Base-by-base conservation (phyloP, 2,113 vertebrate genomes). In the Gasterosteus nipponicus region DNA sequence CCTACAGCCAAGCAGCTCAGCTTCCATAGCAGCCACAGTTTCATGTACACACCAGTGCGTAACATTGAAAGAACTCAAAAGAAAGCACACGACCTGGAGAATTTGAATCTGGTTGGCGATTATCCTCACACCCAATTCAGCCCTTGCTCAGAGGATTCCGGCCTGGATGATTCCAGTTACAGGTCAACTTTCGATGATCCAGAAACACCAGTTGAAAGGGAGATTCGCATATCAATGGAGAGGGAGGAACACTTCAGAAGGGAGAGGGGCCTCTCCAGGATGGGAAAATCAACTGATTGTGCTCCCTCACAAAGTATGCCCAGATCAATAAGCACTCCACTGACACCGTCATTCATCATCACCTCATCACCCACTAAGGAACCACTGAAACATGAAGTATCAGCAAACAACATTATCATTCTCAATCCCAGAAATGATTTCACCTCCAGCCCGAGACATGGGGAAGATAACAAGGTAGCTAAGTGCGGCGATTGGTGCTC, bases 21-120 rank as follows among this genome's bases (percentile, higher is more conserved):
- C 19, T 88, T 93, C 57, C 92, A 90, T 4, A 86, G 93, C 56
- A 93, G 93, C 77, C 92, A 94, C 87, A 94, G 81, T 51, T 93
- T 92, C 67, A 94, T 94, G 94, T 94, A 94, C 84, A 94, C 93
- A 14, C 94, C 94, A 0, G 94, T 95, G 0, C 92, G 93, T 33
- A 92, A 94, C 69, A 93, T 95, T 19, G 92, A 93, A 60, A 89
- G 91, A 58, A 72, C 80, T 8, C 90, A 90, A 54, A 94, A 87
- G 72, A 94, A 80, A 81, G 81, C 87, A 8, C 81, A 81, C 0
- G 91, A 93, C 2, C 75, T 93, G 56, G 93, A 95, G 56, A 92
- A 53, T 61, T 70, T 94, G 62, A 80, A 85, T 64, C 83, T 94
- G 42, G 60, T 78, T 7, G 89, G 87, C 16, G 93, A 94, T 22